Evolutionary conservation across 1,140 invertebrate species (phyloP).

Genomic region (Drosophila truncata): DNA sequence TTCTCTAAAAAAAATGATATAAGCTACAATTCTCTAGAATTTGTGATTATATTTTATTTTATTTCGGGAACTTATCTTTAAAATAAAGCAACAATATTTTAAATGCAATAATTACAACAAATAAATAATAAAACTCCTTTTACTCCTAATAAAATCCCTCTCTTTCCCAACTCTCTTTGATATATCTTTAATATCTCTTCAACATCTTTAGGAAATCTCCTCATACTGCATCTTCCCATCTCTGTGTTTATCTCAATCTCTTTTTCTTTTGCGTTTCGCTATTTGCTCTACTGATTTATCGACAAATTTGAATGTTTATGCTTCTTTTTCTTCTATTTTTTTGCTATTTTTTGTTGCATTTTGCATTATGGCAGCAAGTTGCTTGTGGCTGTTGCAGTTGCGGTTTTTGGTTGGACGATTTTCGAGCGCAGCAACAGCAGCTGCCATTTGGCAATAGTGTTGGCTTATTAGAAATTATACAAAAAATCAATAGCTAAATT

Average conservation of each 20-base stretch:
- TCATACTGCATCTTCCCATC: not conserved
- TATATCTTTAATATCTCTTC: not conserved
- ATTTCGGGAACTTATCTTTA: no score
- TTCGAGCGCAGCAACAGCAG: slow-evolving; percentile 44
- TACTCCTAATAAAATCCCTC: not conserved
- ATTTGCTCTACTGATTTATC: slow-evolving; percentile 45
- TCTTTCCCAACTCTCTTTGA: not conserved
- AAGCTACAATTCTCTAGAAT: no score
- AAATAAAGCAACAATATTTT: no score
- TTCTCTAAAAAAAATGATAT: no score
- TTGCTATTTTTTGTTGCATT: slow-evolving; percentile 9
- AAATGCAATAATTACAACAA: not conserved
- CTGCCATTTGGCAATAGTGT: slow-evolving; percentile 27
- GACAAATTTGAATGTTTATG: slow-evolving; percentile 42
- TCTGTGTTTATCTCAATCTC: slow-evolving; percentile 2
- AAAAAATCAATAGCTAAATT: not conserved
- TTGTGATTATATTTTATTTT: no score
- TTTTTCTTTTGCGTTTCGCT: slow-evolving; percentile 6
- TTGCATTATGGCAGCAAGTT: slow-evolving; percentile 2
- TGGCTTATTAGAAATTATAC: not conserved
- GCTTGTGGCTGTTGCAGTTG: slow-evolving; percentile 18
- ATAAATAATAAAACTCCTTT: not conserved
- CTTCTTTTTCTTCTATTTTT: slow-evolving; percentile 1
- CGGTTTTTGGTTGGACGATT: slow-evolving; percentile 60
- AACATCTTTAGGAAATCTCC: not conserved